phyloP scores from a whole-genome alignment of 1,140 invertebrate genomes.

The Maconellicoccus hirsutus region DNA sequence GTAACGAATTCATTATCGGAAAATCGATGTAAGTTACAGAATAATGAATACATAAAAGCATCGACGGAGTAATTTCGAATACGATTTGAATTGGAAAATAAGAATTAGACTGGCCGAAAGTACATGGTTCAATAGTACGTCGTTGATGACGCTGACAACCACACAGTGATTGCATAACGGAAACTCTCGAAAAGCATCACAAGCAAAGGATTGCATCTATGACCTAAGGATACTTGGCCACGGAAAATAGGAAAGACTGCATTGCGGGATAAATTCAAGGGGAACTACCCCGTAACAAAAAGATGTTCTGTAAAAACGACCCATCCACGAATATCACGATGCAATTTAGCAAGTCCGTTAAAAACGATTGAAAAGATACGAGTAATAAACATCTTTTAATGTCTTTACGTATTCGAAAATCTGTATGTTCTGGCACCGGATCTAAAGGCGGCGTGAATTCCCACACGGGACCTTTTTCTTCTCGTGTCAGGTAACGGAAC shows the following conservation, averaged over 20 bases:
- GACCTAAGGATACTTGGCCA: neutral
- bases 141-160: no score
- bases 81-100: constrained; percentile 4
- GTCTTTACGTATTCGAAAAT: neutral
- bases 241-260: neutral
- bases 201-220: neutral
- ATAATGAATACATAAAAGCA: neutral
- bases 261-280: neutral
- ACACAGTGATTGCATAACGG: neutral
- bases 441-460: neutral
- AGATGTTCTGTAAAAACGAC: neutral
- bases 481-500: constrained; percentile 16
- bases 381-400: constrained; percentile 20
- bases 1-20: no score
- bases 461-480: constrained; percentile 17
- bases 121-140: no score
- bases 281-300: neutral
- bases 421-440: neutral
- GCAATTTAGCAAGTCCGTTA: constrained; percentile 17
- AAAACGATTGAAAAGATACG: constrained; percentile 12
- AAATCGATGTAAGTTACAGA: neutral
- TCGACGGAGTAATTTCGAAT: neutral
- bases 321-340: neutral
- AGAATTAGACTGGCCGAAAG: neutral
- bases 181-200: neutral